Percentiles rank a stretch among this genome's conserved stretches.
These are phyloP conservation scores for Drosophila nigricruria DNA, from an alignment of 2,888 invertebrate genomes.

Conservation along the genomic window DNA sequence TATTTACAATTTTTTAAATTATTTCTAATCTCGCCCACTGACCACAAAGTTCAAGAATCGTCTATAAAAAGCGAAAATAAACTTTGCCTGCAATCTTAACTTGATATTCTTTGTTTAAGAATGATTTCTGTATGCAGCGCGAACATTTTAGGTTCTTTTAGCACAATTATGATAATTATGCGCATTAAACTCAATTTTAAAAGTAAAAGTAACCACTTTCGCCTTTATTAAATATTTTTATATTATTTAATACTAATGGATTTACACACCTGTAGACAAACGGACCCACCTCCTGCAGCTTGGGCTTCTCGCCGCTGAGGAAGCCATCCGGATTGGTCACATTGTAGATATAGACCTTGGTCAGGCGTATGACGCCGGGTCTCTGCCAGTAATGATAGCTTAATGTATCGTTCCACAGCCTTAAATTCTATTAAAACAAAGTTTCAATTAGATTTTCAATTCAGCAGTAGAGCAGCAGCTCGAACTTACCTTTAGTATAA, in stretches of 20 bases:
- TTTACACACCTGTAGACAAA: conserved; percentile 92
- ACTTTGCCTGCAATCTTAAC: neutral
- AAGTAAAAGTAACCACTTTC: conserved; percentile 56
- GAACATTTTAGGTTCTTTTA: conserved; percentile 13
- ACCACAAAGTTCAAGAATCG: conserved; percentile 7
- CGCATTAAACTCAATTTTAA: conserved; percentile 58
- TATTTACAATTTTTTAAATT: neutral
- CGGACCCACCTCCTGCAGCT: conserved; percentile 93
- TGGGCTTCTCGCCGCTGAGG: conserved; percentile 92
- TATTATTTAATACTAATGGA: neutral
- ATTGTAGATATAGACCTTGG: conserved; percentile 95
- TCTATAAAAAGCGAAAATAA: conserved; percentile 5
- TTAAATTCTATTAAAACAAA: conserved; percentile 89
- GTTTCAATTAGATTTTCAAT: neutral
- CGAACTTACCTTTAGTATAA: conserved; percentile 91
- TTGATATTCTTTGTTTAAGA: conserved; percentile 12
- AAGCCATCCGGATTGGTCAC: conserved; percentile 94
- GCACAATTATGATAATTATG: conserved; percentile 68
- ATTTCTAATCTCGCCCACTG: neutral
- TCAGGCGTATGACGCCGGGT: conserved; percentile 92
- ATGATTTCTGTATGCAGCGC: conserved; percentile 38
- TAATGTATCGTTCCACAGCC: conserved; percentile 93
- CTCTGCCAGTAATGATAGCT: conserved; percentile 96
- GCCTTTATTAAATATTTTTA: conserved; percentile 9
- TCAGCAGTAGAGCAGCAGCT: rapidly evolving